A percentile compares a stretch with the other conserved stretches of the same genome.
These are phyloP conservation scores for Rhabdornis inornatus DNA, from an alignment of 2,113 vertebrate species.

Conservation along the genomic window DNA sequence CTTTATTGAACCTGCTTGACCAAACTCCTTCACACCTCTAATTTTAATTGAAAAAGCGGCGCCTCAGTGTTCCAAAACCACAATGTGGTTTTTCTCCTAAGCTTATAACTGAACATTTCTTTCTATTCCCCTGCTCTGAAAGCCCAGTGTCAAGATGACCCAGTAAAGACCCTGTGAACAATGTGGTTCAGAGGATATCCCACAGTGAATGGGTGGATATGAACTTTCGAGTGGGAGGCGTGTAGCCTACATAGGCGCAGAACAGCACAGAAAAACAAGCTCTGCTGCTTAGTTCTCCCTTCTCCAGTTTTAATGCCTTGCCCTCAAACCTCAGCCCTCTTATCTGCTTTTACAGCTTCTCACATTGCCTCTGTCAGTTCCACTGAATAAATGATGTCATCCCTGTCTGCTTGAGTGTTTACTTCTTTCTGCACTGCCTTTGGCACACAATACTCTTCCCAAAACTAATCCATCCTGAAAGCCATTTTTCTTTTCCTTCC, in stretches of 20 bases:
- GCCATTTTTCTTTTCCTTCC: conserved; percentile 29
- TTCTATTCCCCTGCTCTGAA: neutral
- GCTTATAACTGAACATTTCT: neutral
- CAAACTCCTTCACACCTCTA: neutral
- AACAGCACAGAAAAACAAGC: neutral
- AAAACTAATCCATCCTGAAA: conserved; percentile 61
- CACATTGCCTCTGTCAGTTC: conserved; percentile 47
- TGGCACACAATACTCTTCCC: conserved; percentile 27
- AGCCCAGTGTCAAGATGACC: neutral
- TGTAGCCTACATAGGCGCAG: neutral
- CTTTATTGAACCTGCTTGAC: neutral
- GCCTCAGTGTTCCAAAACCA: neutral
- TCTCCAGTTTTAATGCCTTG: conserved; percentile 7
- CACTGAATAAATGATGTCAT: conserved; percentile 60
- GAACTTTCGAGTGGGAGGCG: fast-evolving
- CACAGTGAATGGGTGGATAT: neutral
- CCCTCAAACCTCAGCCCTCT: conserved; percentile 34
- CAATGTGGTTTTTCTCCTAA: neutral
- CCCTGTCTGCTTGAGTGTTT: conserved; percentile 42
- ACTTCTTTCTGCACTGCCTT: conserved; percentile 32
- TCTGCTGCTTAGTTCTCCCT: neutral
- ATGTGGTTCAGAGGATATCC: neutral
- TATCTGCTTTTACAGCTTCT: conserved; percentile 58
- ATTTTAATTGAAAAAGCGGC: neutral
- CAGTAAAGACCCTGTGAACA: neutral